Evolutionary conservation across 2,797 vertebrate species (phyloP).

Genomic region (Hylomyscus alleni): DNA sequence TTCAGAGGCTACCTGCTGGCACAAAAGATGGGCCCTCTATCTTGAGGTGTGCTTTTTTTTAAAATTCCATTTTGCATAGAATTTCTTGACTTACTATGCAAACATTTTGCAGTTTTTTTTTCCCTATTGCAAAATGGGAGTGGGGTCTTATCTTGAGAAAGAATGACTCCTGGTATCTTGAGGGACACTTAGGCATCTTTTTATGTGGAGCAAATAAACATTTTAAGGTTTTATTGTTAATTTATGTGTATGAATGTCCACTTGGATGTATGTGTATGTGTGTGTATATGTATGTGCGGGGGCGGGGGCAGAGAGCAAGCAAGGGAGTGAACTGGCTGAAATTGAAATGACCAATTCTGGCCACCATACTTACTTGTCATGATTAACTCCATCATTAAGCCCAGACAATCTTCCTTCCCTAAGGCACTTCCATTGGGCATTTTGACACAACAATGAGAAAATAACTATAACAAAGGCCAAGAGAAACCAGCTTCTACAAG

Average conservation of each 20-base stretch:
- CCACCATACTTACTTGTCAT: not conserved
- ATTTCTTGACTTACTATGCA: not conserved
- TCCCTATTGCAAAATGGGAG: not conserved
- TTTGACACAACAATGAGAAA: not conserved
- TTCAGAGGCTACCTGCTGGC: not conserved
- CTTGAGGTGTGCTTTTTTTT: not conserved
- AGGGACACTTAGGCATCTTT: not conserved
- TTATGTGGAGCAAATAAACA: not conserved
- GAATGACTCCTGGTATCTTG: not conserved
- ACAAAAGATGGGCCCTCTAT: accelerated
- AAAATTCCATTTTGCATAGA: not conserved
- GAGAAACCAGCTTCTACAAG: not conserved
- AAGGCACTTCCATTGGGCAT: not conserved
- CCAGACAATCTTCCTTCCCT: not conserved
- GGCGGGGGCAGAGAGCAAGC: too few species aligned
- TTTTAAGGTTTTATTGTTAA: not conserved
- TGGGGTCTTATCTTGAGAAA: not conserved
- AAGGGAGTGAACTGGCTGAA: too few species aligned
- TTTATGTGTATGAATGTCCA: not conserved
- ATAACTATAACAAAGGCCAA: not conserved
- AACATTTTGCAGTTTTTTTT: not conserved
- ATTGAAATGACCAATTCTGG: not conserved
- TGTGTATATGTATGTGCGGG: not conserved
- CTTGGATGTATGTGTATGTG: not conserved
- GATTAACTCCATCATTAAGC: not conserved